Evolutionary conservation across 1,140 invertebrate species (phyloP).

Genomic region (Coenobita brevimanus): DNA sequence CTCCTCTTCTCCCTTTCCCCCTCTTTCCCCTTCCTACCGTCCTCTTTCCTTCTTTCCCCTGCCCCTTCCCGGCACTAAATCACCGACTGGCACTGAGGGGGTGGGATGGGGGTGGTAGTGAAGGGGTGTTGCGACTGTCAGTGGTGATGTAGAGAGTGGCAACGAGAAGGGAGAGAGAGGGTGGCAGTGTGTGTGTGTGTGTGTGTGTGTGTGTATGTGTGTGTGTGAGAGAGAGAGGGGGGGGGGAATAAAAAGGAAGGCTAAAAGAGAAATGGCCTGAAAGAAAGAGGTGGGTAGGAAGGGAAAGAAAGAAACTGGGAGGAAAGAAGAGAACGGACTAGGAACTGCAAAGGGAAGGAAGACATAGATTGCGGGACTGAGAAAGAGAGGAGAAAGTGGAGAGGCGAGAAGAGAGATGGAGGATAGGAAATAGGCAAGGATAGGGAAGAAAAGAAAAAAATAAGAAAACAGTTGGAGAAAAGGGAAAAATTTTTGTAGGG

Average conservation of each 20-base stretch:
- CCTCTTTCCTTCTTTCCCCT: background rate
- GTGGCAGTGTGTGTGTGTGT: background rate
- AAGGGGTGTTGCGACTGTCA: constrained; percentile 40
- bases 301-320: too few species aligned
- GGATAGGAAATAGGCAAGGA: background rate
- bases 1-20: background rate
- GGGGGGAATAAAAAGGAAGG: too few species aligned
- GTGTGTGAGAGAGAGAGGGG: background rate
- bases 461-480: background rate
- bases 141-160: constrained; percentile 34
- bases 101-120: background rate
- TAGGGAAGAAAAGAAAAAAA: background rate
- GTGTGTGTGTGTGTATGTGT: background rate
- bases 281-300: too few species aligned
- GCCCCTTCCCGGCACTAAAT: constrained; percentile 46
- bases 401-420: background rate
- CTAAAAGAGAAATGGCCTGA: too few species aligned
- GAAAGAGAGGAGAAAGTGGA: background rate
- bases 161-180: constrained; percentile 7
- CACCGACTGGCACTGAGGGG: constrained; percentile 21
- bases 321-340: background rate
- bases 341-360: background rate
- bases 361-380: background rate
- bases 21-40: background rate
- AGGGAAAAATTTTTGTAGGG: too few species aligned